Evolutionary conservation across 2,113 vertebrate species (phyloP).

Genomic region (Rhineura floridana): DNA sequence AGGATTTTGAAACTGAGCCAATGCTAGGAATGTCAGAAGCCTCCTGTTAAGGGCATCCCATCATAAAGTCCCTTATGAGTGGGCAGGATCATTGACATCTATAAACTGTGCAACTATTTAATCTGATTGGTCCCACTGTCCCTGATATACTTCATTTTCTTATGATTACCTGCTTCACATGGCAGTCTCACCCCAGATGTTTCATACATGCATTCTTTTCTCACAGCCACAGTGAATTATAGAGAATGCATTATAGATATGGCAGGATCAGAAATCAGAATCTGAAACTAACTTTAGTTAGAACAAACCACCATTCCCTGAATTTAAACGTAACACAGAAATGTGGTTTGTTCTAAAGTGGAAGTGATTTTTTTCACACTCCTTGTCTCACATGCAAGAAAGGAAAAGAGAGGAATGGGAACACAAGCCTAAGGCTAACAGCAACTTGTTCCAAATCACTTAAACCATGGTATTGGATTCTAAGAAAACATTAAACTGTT

Average conservation of each 20-base stretch:
- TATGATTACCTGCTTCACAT: not conserved
- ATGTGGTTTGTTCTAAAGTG: not conserved
- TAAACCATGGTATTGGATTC: not conserved
- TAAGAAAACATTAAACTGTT: not conserved
- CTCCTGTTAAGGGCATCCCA: not conserved
- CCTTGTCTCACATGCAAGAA: not conserved
- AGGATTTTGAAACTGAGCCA: not conserved
- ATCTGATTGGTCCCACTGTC: not conserved
- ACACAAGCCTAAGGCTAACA: not conserved
- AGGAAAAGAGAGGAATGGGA: not conserved
- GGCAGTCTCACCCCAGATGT: not conserved
- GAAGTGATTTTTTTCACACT: not conserved
- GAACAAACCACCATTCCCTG: not conserved
- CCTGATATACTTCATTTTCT: not conserved
- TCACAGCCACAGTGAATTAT: not conserved
- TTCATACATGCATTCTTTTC: not conserved
- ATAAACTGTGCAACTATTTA: not conserved
- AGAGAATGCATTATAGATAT: not conserved
- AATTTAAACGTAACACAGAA: not conserved
- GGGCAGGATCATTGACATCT: not conserved
- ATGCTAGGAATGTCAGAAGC: not conserved
- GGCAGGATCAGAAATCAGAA: not conserved
- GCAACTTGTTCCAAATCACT: not conserved
- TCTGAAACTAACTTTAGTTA: not conserved
- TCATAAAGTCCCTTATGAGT: not conserved